Conservation (phyloP, 2,888 invertebrate species). For the Flabesymbios commensalis region DNA sequence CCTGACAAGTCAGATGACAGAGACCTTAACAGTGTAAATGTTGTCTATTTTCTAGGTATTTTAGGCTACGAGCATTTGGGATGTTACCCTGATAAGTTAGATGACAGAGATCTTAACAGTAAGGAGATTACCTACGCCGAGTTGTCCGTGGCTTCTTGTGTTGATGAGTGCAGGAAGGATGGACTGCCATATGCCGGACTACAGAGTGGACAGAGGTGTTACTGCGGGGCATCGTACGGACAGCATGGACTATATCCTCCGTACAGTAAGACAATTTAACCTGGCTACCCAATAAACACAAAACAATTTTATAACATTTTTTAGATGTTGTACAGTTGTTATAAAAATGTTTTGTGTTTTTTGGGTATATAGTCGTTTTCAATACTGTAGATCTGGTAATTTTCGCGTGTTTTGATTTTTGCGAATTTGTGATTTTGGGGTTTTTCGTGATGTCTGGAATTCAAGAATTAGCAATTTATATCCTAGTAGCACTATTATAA, state of each 20-base stretch:
- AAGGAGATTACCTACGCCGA: slow-evolving; percentile 10
- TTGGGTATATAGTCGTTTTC: too few relatives aligned
- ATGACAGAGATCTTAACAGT: slow-evolving; percentile 1
- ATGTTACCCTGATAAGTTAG: slow-evolving; percentile 8
- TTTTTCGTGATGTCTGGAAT: too few relatives aligned
- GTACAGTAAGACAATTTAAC: slow-evolving; percentile 1
- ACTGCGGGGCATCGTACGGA: slow-evolving; percentile 23
- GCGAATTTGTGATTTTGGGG: too few relatives aligned
- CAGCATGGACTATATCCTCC: slow-evolving; percentile 12
- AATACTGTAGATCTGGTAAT: too few relatives aligned
- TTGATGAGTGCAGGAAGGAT: slow-evolving; percentile 1
- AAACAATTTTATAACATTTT: too few relatives aligned
- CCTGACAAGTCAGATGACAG: not conserved
- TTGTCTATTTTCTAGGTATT: too few relatives aligned
- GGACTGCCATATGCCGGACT: slow-evolving; percentile 23
- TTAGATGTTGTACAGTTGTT: too few relatives aligned
- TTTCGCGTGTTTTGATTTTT: too few relatives aligned
- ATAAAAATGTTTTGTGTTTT: too few relatives aligned
- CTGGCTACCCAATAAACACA: not conserved
- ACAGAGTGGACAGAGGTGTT: slow-evolving; percentile 15
- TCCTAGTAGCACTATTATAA: too few relatives aligned
- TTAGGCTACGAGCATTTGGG: slow-evolving; percentile 11
- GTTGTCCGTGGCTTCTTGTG: slow-evolving; percentile 10
- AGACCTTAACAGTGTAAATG: slow-evolving; percentile 5
- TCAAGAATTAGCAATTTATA: too few relatives aligned